Conservation (phyloP, 1,140 invertebrate species). For the Brachystomella parvula region DNA sequence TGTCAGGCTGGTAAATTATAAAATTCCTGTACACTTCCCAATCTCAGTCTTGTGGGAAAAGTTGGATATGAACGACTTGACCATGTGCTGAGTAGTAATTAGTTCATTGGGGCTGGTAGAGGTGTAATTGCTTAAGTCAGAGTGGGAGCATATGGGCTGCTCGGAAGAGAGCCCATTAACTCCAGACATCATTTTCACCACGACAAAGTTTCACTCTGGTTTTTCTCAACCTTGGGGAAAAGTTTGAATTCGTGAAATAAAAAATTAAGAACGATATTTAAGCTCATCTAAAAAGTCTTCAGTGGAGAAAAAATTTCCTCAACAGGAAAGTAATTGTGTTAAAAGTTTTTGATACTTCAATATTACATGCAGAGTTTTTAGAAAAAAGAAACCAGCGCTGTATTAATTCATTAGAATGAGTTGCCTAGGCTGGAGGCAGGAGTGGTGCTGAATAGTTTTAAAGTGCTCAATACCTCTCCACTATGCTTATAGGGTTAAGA, state of each 20-base stretch:
- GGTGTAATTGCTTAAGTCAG: no score
- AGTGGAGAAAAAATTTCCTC: no score
- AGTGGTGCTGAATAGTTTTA: constrained; percentile 7
- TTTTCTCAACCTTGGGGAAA: not conserved
- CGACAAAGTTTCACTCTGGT: not conserved
- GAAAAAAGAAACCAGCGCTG: no score
- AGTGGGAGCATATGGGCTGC: constrained; percentile 31
- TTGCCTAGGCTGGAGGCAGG: not conserved
- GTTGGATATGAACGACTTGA: not conserved
- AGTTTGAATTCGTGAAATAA: constrained; percentile 7
- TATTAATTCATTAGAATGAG: no score
- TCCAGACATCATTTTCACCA: not conserved
- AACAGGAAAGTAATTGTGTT: not conserved
- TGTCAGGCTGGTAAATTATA: not conserved
- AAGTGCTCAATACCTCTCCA: no score
- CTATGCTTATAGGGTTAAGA: not conserved
- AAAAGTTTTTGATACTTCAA: not conserved
- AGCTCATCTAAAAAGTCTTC: no score
- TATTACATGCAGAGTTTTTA: constrained; percentile 5
- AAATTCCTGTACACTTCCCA: no score
- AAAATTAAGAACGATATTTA: not conserved
- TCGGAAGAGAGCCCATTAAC: not conserved
- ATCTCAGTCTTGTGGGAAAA: no score
- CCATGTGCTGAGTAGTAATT: no score
- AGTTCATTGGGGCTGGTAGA: constrained; percentile 28